phyloP scores from a whole-genome alignment of 2,888 invertebrate species.

The Holacanthella duospinosa region DNA sequence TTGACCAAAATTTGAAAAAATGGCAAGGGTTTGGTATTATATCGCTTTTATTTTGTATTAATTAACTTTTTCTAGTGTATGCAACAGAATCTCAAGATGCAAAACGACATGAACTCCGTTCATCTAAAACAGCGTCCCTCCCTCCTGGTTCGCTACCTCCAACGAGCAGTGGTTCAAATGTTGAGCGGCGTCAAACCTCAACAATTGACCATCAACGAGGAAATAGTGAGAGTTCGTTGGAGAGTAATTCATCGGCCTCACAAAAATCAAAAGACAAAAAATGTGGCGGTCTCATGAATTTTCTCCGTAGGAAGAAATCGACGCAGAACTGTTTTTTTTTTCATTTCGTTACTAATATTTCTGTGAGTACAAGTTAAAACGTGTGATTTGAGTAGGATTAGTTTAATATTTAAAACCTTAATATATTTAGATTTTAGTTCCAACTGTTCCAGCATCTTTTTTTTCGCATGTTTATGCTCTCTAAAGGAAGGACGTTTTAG shows the following conservation, averaged over 20 bases:
- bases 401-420: too few species aligned
- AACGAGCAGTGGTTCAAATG: background rate
- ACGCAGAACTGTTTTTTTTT: too few species aligned
- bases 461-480: too few species aligned
- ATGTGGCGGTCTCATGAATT: slow-evolving; percentile 39
- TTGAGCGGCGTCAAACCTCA: background rate
- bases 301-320: slow-evolving; percentile 39
- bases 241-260: slow-evolving; percentile 40
- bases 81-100: slow-evolving; percentile 5
- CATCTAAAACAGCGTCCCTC: slow-evolving; percentile 12
- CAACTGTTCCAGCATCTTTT: too few species aligned
- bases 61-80: slow-evolving; percentile 15
- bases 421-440: too few species aligned
- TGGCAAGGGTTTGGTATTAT: too few species aligned
- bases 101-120: background rate
- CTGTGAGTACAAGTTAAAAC: too few species aligned
- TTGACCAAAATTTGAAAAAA: too few species aligned
- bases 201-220: slow-evolving; percentile 25
- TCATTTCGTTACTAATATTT: too few species aligned
- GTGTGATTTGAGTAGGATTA: too few species aligned
- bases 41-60: too few species aligned
- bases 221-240: slow-evolving; percentile 41
- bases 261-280: slow-evolving; percentile 39
- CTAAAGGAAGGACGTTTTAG: too few species aligned
- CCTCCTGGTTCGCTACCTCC: slow-evolving; percentile 18